These are phyloP conservation scores for Pogona vitticeps DNA, from an alignment of 2,113 vertebrate genomes.

Conservation along the genomic window DNA sequence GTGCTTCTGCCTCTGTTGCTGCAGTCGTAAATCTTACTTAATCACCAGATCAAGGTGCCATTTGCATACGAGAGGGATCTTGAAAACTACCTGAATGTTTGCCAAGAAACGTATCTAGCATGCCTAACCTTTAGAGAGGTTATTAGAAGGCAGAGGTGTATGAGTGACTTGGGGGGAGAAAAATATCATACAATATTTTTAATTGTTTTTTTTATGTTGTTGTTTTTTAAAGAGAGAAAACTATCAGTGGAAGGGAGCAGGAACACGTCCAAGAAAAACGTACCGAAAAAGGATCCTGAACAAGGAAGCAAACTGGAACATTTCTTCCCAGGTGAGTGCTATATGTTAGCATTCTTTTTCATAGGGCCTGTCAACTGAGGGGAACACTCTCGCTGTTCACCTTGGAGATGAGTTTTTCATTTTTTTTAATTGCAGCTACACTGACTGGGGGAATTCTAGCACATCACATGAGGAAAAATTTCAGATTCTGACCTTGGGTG, in stretches of 20 bases:
- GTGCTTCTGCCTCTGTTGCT: slow-evolving; percentile 19
- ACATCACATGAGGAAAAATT: no score
- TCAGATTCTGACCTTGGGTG: no score
- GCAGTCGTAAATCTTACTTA: slow-evolving; percentile 49
- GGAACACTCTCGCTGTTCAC: background rate
- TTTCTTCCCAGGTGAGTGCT: slow-evolving; percentile 20
- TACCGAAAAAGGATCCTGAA: background rate
- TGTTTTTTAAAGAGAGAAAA: no score
- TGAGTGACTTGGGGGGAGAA: background rate
- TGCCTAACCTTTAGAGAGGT: slow-evolving; percentile 37
- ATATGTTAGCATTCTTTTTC: slow-evolving; percentile 24
- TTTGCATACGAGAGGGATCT: slow-evolving; percentile 57
- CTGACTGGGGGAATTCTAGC: background rate
- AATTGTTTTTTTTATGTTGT: background rate
- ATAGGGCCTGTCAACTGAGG: slow-evolving; percentile 44
- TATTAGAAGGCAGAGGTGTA: slow-evolving; percentile 43
- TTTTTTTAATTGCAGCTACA: background rate
- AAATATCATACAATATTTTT: slow-evolving; percentile 25
- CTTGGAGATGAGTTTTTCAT: background rate
- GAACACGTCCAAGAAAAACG: slow-evolving; percentile 17
- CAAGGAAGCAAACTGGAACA: background rate
- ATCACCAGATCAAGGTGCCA: slow-evolving; percentile 51
- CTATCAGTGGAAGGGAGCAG: background rate
- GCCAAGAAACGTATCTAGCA: slow-evolving; percentile 48
- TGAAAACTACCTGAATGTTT: slow-evolving; percentile 57